Base-by-base conservation (phyloP, 2,797 vertebrate genomes). In the Tinamus major region DNA sequence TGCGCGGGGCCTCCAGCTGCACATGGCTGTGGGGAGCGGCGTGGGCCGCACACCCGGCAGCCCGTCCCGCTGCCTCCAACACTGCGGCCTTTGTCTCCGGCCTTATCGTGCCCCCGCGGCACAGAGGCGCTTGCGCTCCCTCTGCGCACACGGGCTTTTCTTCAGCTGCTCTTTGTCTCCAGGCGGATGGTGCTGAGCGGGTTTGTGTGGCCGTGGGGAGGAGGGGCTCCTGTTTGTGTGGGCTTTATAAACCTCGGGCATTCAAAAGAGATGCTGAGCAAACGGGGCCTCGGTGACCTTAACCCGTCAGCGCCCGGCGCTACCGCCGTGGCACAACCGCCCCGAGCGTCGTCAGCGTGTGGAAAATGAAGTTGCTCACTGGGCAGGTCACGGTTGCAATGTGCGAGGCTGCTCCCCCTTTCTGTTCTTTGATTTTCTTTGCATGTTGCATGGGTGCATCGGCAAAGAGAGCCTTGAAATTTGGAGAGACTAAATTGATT, bases 31-130 rank as follows among this genome's bases (percentile, higher is more conserved):
- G 37, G 69, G 90, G 74, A 90, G 95, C 91, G 79, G 95, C 90
- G 97, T 96, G 95, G 96, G 95, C 93, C 16, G 70, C 39, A 41
- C 33, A 62, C 70, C 7, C 20, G 75, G 91, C 95, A 85, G 82
- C 14, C 87, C 81, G 70, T 63, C 95, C 89, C 78, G 97, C 94
- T 90, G 83, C 90, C 93, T 65, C 33, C 42, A 97, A 98, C 98
- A 98, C 96, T 97, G 87, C 53, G 49, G 35, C 74, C 97, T 97
- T 97, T 98, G 97, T 98, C 85, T 96, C 69, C 75, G 82, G 95
- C 91, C 93, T 85, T 89, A 90, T 95, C 93, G 33, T 65, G 83
- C 80, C 94, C 94, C 89, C 82, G 89, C 88, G 49, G 80, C 87
- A 91, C 97, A 97, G 97, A 97, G 94, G 44, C 81, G 79, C 89